Evolutionary conservation across 2,797 vertebrate species (phyloP), one percentile per base, ranked within the genome.

Genomic region (Periparus ater): DNA sequence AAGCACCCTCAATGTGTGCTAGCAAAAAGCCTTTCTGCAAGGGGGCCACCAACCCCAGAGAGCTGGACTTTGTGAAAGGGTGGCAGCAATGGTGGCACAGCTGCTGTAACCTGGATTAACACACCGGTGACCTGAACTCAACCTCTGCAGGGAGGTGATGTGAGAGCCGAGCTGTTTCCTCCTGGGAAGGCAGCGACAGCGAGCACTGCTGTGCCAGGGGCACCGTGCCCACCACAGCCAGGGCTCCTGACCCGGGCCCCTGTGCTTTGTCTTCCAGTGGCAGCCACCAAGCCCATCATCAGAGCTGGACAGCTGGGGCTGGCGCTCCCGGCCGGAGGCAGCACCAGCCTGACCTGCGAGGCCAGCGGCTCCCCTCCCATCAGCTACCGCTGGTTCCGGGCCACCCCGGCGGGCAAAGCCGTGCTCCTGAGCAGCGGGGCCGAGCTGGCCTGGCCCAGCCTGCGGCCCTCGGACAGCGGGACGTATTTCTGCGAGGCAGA

Each of bases 311-410:
- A 50, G 34, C 72, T 17, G 53, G 95, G 94, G 26, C 89, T 97
- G 61, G 50, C 21, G 0, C 63, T 97, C 12, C 85, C 89, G 0
- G 72, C 45, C 0, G 96, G 96, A 73, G 92, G 80, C 77, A 92
- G 80, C 27, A 73, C 89, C 80, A 97, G 81, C 70, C 91, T 98
- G 89, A 94, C 93, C 19, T 97, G 97, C 16, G 85, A 84, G 51
- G 81, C 97, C 89, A 29, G 4, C 1, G 97, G 96, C 34, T 97
- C 97, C 53, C 96, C 95, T 8, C 96, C 97, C 44, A 97, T 97
- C 94, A 81, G 5, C 60, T 97, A 97, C 85, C 67, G 47, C 62
- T 98, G 97, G 97, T 97, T 95, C 93, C 91, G 93, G 32, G 21
- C 85, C 54, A 4, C 8, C 38, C 60, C 50, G 0, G 78, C 58